Percentiles rank a stretch among this genome's conserved stretches.
phyloP scores from a whole-genome alignment of 1,140 invertebrate genomes.

The Batillaria attramentaria region DNA sequence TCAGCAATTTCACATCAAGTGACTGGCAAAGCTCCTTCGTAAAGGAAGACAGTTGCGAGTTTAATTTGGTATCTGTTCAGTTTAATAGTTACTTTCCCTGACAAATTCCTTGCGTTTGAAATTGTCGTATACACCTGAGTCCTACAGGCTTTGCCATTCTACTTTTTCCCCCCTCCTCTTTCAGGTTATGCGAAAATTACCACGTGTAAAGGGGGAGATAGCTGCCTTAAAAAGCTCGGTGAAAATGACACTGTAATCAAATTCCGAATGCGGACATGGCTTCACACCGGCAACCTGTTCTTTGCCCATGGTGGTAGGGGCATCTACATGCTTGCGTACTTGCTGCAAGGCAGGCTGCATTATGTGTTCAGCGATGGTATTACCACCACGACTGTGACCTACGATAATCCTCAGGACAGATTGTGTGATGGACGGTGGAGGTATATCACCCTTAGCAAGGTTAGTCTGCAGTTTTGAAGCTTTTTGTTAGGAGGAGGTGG shows the following conservation, averaged over 20 bases:
- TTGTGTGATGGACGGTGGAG: slow-evolving; percentile 67
- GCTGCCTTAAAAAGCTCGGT: too few species aligned
- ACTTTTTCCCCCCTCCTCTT: slow-evolving; percentile 3
- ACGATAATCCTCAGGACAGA: slow-evolving; percentile 39
- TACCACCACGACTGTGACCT: slow-evolving; percentile 47
- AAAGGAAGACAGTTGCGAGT: too few species aligned
- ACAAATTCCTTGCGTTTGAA: too few species aligned
- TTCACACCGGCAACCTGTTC: slow-evolving; percentile 62
- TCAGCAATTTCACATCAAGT: too few species aligned
- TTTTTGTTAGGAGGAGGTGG: not conserved
- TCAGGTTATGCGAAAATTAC: slow-evolving; percentile 44
- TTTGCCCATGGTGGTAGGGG: slow-evolving; percentile 61
- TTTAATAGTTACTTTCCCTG: too few species aligned
- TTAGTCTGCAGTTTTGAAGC: not conserved
- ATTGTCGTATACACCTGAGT: too few species aligned
- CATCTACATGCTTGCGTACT: slow-evolving; percentile 55
- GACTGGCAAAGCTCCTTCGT: too few species aligned
- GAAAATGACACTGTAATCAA: too few species aligned
- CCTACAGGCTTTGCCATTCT: not conserved
- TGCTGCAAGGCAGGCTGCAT: slow-evolving; percentile 57
- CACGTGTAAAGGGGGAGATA: slow-evolving; percentile 34
- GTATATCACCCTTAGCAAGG: slow-evolving; percentile 46
- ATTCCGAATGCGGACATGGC: slow-evolving; percentile 58
- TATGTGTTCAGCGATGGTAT: slow-evolving; percentile 60
- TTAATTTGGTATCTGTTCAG: too few species aligned